phyloP scores from a whole-genome alignment of 2,888 invertebrate species.

The Timema cristinae region DNA sequence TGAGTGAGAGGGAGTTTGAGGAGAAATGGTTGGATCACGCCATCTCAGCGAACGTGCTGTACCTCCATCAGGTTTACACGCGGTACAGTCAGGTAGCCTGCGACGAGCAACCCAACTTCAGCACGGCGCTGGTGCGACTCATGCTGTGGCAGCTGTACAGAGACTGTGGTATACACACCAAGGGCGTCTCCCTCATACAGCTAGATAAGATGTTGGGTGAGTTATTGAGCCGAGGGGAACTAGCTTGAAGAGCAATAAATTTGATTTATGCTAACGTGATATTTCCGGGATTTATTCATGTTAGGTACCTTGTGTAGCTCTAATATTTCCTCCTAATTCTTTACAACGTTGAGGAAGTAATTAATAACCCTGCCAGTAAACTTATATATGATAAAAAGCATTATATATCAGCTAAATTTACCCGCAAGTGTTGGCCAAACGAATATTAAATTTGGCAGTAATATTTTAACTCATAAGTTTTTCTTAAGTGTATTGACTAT shows the following conservation, averaged over 20 bases:
- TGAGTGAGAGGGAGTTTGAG: background rate
- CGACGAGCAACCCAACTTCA: slow-evolving; percentile 41
- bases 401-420: no score
- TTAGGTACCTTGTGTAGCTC: no score
- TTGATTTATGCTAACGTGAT: no score
- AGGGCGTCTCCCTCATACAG: slow-evolving; percentile 50
- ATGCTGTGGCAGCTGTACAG: slow-evolving; percentile 59
- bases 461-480: no score
- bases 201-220: slow-evolving; percentile 50
- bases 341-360: no score
- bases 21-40: background rate
- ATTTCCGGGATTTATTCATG: no score
- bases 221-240: background rate
- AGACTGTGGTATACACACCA: slow-evolving; percentile 52
- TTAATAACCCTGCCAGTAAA: no score
- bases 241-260: background rate
- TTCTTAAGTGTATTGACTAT: no score
- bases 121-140: slow-evolving; percentile 50
- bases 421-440: no score
- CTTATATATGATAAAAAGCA: no score
- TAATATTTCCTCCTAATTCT: no score
- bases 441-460: no score
- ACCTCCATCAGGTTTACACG: slow-evolving; percentile 51
- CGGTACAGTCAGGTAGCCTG: slow-evolving; percentile 45
- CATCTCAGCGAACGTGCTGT: slow-evolving; percentile 45